A percentile compares a stretch with the other conserved stretches of the same genome.
Evolutionary conservation across 37 sponge, comb jelly and placozoan genomes (phyloP).

Genomic region (Oopsacas minuta): DNA sequence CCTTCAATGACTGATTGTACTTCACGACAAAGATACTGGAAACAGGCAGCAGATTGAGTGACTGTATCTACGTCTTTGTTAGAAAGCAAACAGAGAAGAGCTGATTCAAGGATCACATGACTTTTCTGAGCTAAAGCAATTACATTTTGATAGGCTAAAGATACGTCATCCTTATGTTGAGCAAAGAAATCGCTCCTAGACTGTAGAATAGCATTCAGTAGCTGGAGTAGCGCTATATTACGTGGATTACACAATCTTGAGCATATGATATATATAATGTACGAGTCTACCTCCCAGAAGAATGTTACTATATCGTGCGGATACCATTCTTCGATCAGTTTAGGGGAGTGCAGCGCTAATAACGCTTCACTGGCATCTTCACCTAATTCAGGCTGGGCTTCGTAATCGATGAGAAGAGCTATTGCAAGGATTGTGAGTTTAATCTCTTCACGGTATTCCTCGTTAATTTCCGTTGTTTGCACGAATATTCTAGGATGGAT

Average conservation of each 20-base stretch:
- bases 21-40: slow-evolving; percentile 2
- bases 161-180: background rate
- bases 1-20: background rate
- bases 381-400: background rate
- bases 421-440: background rate
- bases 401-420: background rate
- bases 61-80: background rate
- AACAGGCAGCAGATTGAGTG: background rate
- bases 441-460: background rate
- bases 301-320: background rate
- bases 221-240: background rate
- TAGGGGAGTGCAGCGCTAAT: background rate
- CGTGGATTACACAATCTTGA: background rate
- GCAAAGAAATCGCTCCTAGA: background rate
- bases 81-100: background rate
- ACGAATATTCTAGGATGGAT: background rate
- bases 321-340: slow-evolving; percentile 9
- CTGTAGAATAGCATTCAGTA: slow-evolving; percentile 4
- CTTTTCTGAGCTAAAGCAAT: background rate
- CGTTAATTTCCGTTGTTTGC: background rate
- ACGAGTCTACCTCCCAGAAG: slow-evolving; percentile 11
- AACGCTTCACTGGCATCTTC: background rate
- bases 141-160: background rate
- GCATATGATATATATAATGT: background rate
- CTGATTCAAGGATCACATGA: slow-evolving; percentile 7